A percentile compares a stretch with the other conserved stretches of the same genome.
phyloP scores from a whole-genome alignment of 2,797 vertebrate species.

The Petrocephalus sullivani region DNA sequence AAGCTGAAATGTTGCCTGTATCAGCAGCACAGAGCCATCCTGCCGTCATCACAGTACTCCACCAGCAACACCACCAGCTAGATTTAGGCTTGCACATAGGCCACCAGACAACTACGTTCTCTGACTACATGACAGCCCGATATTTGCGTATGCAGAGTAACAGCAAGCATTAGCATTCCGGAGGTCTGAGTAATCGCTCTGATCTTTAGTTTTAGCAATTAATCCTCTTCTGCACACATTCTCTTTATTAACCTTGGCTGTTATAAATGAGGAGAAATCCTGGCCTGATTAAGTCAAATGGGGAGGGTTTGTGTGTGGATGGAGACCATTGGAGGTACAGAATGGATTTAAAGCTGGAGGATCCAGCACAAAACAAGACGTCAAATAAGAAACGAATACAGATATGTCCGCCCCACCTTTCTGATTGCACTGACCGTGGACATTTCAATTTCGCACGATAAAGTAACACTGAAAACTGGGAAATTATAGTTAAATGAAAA shows the following conservation, averaged over 20 bases:
- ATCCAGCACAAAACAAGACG: conserved; percentile 15
- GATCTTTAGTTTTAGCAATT: neutral
- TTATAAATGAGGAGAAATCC: conserved; percentile 43
- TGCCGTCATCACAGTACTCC: neutral
- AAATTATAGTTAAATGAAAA: neutral
- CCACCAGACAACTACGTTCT: neutral
- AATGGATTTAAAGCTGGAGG: conserved; percentile 19
- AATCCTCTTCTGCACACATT: conserved; percentile 43
- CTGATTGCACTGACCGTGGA: neutral
- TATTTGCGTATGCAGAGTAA: neutral
- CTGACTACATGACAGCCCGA: neutral
- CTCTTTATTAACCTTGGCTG: conserved; percentile 45
- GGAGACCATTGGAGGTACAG: conserved; percentile 27
- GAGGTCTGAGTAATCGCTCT: neutral
- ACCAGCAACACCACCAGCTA: no score
- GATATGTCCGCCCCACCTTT: neutral
- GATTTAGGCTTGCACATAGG: neutral
- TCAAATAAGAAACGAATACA: neutral
- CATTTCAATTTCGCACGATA: neutral
- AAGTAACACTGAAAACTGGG: neutral
- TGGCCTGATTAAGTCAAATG: conserved; percentile 54
- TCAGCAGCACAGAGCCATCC: neutral
- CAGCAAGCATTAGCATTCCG: neutral
- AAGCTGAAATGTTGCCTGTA: neutral
- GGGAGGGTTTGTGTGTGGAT: conserved; percentile 23